phyloP scores from a whole-genome alignment of 2,888 invertebrate species.

The Choristoneura rosaceana region DNA sequence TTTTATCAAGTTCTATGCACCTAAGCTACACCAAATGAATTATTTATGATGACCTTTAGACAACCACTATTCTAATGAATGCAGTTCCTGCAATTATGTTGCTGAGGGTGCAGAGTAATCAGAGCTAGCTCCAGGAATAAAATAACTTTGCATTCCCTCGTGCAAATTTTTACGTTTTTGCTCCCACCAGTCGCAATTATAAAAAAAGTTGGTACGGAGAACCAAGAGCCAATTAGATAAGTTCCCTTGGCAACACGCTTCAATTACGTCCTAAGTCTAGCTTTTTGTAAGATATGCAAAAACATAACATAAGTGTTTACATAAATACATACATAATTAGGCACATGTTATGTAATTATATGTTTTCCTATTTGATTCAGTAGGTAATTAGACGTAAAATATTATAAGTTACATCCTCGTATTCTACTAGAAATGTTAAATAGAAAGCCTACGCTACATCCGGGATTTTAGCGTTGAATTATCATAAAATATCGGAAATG shows the following conservation, averaged over 20 bases:
- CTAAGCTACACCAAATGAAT: constrained; percentile 35
- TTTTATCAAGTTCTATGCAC: constrained; percentile 42
- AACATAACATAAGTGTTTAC: too few relatives aligned
- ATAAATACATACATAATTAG: too few relatives aligned
- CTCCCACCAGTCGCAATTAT: constrained; percentile 6
- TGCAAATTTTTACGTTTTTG: constrained; percentile 20
- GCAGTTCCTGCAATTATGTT: constrained; percentile 26
- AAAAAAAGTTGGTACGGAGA: constrained; percentile 22
- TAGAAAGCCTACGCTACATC: too few relatives aligned
- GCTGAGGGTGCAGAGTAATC: constrained; percentile 34
- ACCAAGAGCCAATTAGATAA: constrained; percentile 30
- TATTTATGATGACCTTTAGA: constrained; percentile 43
- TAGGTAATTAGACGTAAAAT: not conserved
- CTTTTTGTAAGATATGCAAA: constrained; percentile 29
- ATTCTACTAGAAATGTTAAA: too few relatives aligned
- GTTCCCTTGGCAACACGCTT: constrained; percentile 8
- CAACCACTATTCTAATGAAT: constrained; percentile 45
- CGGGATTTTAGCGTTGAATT: too few relatives aligned
- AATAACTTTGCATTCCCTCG: constrained; percentile 32
- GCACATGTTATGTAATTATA: constrained; percentile 23
- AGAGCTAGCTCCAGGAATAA: constrained; percentile 25
- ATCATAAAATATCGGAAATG: too few relatives aligned
- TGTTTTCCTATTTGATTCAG: not conserved
- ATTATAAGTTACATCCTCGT: not conserved
- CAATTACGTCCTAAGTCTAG: constrained; percentile 22